Evolutionary conservation across 2,797 vertebrate genomes (phyloP).

Genomic region (Neoniphon sammara): DNA sequence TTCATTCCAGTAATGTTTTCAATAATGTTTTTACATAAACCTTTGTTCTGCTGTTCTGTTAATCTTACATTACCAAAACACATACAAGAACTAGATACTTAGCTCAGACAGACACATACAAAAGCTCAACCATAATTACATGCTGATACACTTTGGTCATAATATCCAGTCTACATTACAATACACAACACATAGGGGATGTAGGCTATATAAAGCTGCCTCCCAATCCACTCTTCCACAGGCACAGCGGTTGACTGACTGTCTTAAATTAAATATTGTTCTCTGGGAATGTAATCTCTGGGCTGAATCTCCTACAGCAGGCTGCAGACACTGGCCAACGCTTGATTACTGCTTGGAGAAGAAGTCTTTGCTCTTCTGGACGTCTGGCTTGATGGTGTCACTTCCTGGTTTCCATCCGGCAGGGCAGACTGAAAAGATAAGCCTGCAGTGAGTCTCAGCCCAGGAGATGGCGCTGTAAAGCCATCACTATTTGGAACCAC

Average conservation of each 20-base stretch:
- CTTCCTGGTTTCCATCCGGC: slow-evolving; percentile 98
- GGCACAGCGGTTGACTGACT: slow-evolving; percentile 43
- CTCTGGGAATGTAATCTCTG: slow-evolving; percentile 53
- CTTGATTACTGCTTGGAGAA: slow-evolving; percentile 93
- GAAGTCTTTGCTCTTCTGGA: slow-evolving; percentile 96
- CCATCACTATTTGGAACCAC: not conserved
- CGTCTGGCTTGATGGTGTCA: slow-evolving; percentile 97
- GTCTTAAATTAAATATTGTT: slow-evolving; percentile 55
- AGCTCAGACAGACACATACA: slow-evolving; percentile 17
- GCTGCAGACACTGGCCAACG: slow-evolving; percentile 62
- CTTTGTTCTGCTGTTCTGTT: slow-evolving; percentile 14
- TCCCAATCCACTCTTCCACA: slow-evolving; percentile 37
- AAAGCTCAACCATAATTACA: slow-evolving; percentile 33
- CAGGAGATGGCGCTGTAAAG: slow-evolving; percentile 25
- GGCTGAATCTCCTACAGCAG: slow-evolving; percentile 71
- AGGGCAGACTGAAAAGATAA: slow-evolving; percentile 91
- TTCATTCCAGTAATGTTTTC: slow-evolving; percentile 17
- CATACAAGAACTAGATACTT: slow-evolving; percentile 21
- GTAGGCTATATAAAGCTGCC: slow-evolving; percentile 20
- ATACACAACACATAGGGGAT: slow-evolving; percentile 26
- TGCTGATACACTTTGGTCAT: slow-evolving; percentile 41
- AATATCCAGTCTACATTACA: slow-evolving; percentile 35
- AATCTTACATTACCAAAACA: slow-evolving; percentile 24
- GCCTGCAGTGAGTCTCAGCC: slow-evolving; percentile 58
- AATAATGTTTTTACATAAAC: not conserved